Conservation (phyloP, 2,888 invertebrate genomes). For the Noctua fimbriata region DNA sequence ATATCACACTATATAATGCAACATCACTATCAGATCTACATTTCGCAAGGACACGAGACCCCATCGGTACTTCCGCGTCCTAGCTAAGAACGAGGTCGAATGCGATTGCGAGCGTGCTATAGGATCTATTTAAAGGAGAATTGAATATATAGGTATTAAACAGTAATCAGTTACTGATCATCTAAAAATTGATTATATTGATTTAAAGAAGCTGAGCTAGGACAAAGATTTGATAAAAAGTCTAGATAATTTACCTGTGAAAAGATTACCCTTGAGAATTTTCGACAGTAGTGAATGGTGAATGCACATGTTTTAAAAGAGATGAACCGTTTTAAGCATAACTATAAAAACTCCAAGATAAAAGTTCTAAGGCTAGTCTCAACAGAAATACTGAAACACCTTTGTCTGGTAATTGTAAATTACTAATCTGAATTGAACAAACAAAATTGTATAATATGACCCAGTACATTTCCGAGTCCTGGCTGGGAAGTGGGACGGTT, state of each 20-base stretch:
- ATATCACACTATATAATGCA: background rate
- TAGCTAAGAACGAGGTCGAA: constrained; percentile 56
- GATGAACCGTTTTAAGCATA: background rate
- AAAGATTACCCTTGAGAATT: background rate
- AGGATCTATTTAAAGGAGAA: constrained; percentile 5
- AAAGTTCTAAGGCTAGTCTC: background rate
- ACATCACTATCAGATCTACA: constrained; percentile 28
- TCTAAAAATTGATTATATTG: background rate
- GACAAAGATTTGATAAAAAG: background rate
- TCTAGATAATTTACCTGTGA: background rate
- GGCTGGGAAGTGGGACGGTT: constrained; percentile 63
- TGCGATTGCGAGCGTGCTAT: constrained; percentile 41
- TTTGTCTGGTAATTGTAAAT: constrained; percentile 1
- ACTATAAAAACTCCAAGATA: background rate
- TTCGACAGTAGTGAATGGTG: background rate
- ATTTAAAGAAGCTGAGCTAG: background rate
- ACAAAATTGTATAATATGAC: constrained; percentile 24
- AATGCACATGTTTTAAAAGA: background rate
- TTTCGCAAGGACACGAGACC: constrained; percentile 55
- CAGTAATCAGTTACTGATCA: background rate
- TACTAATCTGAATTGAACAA: background rate
- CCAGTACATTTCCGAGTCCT: constrained; percentile 64
- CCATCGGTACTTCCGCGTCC: constrained; percentile 55
- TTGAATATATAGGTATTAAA: background rate
- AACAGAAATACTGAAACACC: background rate